Evolutionary conservation across 2,797 vertebrate genomes (phyloP).

Genomic region (Babyrousa celebensis): DNA sequence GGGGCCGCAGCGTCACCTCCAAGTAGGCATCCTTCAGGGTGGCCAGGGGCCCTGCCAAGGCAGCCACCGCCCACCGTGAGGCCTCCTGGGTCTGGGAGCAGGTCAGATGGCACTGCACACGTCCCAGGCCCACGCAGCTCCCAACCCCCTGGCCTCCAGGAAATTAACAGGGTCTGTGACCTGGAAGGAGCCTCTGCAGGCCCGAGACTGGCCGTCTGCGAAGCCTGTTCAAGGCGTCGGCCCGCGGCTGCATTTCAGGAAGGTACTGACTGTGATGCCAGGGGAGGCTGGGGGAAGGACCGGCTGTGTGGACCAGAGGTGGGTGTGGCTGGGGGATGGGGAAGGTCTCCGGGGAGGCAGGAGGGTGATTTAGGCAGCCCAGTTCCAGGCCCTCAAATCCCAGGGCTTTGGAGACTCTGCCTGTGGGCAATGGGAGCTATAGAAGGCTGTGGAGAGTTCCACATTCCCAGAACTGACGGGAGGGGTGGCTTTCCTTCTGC

Average conservation of each 20-base stretch:
- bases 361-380: fast-evolving
- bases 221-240: fast-evolving
- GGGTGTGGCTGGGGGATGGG: neutral
- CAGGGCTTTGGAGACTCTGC: neutral
- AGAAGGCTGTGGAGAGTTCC: neutral
- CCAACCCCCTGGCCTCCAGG: too few species aligned
- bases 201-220: fast-evolving
- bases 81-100: fast-evolving
- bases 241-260: neutral
- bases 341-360: neutral
- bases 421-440: neutral
- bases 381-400: neutral
- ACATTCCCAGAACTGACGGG: fast-evolving
- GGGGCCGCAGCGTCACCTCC: conserved; percentile 92
- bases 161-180: fast-evolving
- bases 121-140: neutral
- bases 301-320: neutral
- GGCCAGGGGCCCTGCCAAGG: conserved; percentile 92
- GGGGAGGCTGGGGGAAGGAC: too few species aligned
- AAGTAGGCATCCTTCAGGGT: conserved; percentile 94
- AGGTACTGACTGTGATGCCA: neutral
- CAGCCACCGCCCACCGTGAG: fast-evolving
- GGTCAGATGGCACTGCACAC: fast-evolving
- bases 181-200: neutral
- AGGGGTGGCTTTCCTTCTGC: too few species aligned